phyloP scores from a whole-genome alignment of 2,888 invertebrate genomes.

The Sialis fuliginosa region DNA sequence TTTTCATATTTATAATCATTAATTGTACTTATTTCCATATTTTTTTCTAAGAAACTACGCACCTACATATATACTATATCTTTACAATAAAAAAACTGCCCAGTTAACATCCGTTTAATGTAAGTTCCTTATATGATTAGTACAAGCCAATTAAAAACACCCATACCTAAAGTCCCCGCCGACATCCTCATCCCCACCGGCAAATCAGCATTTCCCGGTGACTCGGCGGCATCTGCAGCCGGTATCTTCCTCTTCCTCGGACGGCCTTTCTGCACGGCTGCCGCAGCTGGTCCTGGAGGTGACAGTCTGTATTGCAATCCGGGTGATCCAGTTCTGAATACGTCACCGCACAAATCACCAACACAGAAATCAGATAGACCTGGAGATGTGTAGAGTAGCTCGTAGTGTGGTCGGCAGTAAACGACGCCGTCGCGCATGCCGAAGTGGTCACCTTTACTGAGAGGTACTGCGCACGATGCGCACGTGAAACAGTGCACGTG shows the following conservation, averaged over 20 bases:
- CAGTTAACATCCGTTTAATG: no score
- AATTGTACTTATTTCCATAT: no score
- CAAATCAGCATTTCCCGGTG: slow-evolving; percentile 37
- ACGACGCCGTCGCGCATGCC: slow-evolving; percentile 71
- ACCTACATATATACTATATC: no score
- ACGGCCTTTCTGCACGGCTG: slow-evolving; percentile 54
- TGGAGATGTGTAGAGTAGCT: slow-evolving; percentile 29
- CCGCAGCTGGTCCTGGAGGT: slow-evolving; percentile 22
- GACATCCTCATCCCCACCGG: slow-evolving; percentile 54
- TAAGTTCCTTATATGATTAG: background rate
- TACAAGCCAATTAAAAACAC: background rate
- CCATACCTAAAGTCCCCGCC: slow-evolving; percentile 48
- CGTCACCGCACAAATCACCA: slow-evolving; percentile 33
- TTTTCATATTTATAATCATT: no score
- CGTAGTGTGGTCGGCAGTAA: slow-evolving; percentile 56
- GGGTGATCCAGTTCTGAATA: slow-evolving; percentile 2
- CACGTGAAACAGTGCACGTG: slow-evolving; percentile 85
- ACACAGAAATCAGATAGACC: slow-evolving; percentile 31
- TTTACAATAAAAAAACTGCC: no score
- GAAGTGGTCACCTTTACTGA: slow-evolving; percentile 81
- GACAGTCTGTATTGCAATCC: slow-evolving; percentile 21
- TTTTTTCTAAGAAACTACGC: no score
- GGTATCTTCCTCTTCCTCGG: slow-evolving; percentile 61
- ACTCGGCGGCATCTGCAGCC: slow-evolving; percentile 23
- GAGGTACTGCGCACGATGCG: slow-evolving; percentile 59